Conservation (phyloP, 2,888 invertebrate species). For the Monopis laevigella region DNA sequence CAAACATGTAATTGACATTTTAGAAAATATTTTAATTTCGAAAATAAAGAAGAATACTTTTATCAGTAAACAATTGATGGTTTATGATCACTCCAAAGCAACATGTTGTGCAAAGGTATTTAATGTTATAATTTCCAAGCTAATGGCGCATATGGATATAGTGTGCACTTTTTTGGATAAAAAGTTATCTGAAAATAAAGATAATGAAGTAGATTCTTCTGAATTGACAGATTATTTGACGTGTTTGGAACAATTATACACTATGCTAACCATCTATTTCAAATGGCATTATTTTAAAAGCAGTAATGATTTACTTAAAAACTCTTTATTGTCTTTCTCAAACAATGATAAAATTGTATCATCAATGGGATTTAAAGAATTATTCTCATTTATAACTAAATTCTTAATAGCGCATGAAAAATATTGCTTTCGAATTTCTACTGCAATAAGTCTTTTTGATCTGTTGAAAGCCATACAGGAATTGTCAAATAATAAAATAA, state of each 20-base stretch:
- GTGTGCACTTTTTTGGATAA: conserved; percentile 35
- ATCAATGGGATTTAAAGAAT: conserved; percentile 30
- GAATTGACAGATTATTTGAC: conserved; percentile 38
- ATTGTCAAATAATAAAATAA: conserved; percentile 41
- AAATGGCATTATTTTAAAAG: conserved; percentile 72
- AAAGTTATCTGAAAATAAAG: conserved; percentile 24
- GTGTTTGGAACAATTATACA: conserved; percentile 64
- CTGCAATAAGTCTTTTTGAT: conserved; percentile 64
- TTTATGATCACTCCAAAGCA: conserved; percentile 40
- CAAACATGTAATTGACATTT: conserved; percentile 33
- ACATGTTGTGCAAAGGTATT: conserved; percentile 39
- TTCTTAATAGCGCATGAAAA: conserved; percentile 52
- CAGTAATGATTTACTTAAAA: conserved; percentile 41
- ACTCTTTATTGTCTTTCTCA: conserved; percentile 30
- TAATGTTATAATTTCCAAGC: conserved; percentile 36
- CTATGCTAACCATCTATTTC: conserved; percentile 65
- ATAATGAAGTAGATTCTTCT: conserved; percentile 30
- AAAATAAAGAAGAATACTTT: conserved; percentile 48
- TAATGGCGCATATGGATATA: conserved; percentile 36
- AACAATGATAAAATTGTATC: not conserved
- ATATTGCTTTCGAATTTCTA: conserved; percentile 61
- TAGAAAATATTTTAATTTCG: conserved; percentile 39
- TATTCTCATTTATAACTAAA: conserved; percentile 39
- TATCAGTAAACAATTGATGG: conserved; percentile 33
- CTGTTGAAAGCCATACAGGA: conserved; percentile 56